Evolutionary conservation across 1,140 invertebrate genomes (phyloP), one percentile per base, ranked within the genome.

Genomic region (Gryon sp.): DNA sequence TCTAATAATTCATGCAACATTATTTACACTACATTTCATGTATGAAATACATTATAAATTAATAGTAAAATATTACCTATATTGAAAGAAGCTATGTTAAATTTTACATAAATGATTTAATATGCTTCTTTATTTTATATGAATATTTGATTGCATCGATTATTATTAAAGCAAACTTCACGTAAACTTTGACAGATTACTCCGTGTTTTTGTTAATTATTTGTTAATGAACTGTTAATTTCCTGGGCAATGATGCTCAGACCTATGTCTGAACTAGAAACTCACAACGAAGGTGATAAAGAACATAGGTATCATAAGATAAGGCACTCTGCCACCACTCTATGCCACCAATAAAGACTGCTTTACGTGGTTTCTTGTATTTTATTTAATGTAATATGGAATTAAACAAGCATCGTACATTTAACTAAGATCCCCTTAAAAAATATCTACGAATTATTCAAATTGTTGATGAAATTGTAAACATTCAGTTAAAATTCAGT

Each of bases 191-290:
- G n/a, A n/a, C n/a, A n/a, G n/a, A n/a, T n/a, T n/a, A n/a, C n/a
- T n/a, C n/a, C n/a, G n/a, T n/a, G n/a, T n/a, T n/a, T n/a, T n/a
- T n/a, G n/a, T n/a, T n/a, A 76, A 84, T 79, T 80, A 63, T 85
- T 81, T 78, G 75, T 80, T 81, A 57, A 78, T 78, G 79, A 79
- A 77, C 74, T 77, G 75, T 77, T 85, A 84, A 86, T 86, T 84
- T 86, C 75, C 80, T 78, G 70, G 48, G 18, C 38, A 53, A 36
- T 43, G 57, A 30, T 28, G 24, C 11, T 50, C 11, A 65, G 38
- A 45, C 20, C 57, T 19, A 48, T 72, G 41, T 48, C 45, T 12
- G 30, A 53, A 41, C 45, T 20, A 20, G 26, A 48, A 43, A 50
- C 11, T 24, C 26, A 43, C n/a, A 15, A 72, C 52, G 43, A 76